phyloP scores from a whole-genome alignment of 2,797 vertebrate genomes.

The Mionectes olivaceus region DNA sequence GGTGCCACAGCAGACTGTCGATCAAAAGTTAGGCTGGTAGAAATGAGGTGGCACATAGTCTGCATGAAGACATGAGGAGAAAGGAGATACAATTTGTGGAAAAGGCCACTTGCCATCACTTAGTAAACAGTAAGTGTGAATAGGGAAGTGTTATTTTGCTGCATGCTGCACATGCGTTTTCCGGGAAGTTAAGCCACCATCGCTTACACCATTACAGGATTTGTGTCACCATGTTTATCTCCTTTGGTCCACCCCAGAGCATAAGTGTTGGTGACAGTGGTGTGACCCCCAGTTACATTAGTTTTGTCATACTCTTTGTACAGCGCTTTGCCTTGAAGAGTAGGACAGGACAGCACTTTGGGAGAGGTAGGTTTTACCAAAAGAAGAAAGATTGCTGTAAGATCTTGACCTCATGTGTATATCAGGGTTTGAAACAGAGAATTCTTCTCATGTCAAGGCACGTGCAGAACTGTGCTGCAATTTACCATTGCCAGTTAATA shows the following conservation, averaged over 20 bases:
- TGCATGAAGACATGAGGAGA: neutral
- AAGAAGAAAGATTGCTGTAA: neutral
- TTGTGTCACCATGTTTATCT: neutral
- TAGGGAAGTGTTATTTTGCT: neutral
- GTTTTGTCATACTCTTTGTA: rapidly evolving
- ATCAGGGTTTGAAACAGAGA: neutral
- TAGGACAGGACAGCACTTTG: neutral
- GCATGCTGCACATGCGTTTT: rapidly evolving
- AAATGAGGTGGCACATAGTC: neutral
- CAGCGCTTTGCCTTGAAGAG: neutral
- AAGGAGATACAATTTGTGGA: neutral
- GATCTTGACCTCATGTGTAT: neutral
- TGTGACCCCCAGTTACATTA: rapidly evolving
- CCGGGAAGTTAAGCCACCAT: neutral
- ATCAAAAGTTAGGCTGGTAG: neutral
- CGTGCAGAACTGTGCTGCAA: neutral
- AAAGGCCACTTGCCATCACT: neutral
- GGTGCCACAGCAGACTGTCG: neutral
- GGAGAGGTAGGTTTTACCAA: neutral
- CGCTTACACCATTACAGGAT: neutral
- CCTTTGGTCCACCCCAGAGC: neutral
- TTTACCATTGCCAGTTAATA: neutral
- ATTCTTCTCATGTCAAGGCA: neutral
- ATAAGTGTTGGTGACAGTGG: neutral
- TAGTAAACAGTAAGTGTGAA: neutral